Base-by-base conservation (phyloP, 2,113 vertebrate genomes). In the Kryptolebias marmoratus region DNA sequence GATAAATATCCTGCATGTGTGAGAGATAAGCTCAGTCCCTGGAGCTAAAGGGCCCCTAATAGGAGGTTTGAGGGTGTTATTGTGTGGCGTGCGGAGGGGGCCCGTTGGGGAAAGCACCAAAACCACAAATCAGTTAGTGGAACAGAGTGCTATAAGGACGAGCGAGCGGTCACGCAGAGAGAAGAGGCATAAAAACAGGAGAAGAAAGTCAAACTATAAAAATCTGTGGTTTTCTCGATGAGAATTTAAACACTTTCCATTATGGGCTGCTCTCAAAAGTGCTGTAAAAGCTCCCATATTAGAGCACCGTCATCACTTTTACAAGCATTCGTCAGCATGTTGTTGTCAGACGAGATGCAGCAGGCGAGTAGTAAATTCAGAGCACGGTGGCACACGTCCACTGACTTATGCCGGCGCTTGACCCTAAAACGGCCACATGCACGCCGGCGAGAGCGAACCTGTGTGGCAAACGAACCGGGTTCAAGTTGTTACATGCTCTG, bases 171-270 rank as follows among this genome's bases (percentile, higher is more conserved):
- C 72, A 55, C 54, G 80, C 82, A 8, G 77, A 83, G 82, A 76
- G 79, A 73, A 70, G 64, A 73, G 84, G 82, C 78, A 69, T 63
- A 76, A 83, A 86, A 84, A 87, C 67, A 81, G 66, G 44, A 83
- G 79, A 76, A 77, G 57, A 88, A 80, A 88, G 73, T 57, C 12
- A 27, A 64, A 74, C 82, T 81, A 56, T 83, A 85, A 88, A 22
- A 84, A 79, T 54, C 10, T 79, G 88, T 28, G 88, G 87, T 82
- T 80, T 71, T 77, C 66, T 59, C 44, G 0, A 71, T 69, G 62
- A 77, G 64, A 68, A 62, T 76, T 77, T 61, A 70, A 87, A 42
- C 73, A 79, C 81, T 89, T 90, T 86, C 87, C 86, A 89, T 89
- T 80, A 88, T 70, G 79, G 28, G 16, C 11, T 18, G 22, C 72